Percentiles rank a stretch among this genome's conserved stretches.
phyloP scores from a whole-genome alignment of 2,113 vertebrate genomes.

The Apus apus region DNA sequence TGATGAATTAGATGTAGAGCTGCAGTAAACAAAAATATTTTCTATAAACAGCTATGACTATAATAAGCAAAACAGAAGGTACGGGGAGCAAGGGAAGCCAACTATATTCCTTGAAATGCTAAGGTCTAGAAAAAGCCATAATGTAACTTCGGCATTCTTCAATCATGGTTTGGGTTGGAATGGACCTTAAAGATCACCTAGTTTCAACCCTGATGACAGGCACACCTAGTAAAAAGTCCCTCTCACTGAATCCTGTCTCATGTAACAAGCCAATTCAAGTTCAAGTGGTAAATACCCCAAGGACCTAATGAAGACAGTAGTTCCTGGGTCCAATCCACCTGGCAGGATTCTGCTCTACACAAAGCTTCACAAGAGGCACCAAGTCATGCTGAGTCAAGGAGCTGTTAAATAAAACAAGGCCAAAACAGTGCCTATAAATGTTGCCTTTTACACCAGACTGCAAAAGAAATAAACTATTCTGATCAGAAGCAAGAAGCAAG shows the following conservation, averaged over 20 bases:
- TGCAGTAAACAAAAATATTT: background rate
- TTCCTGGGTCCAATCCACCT: background rate
- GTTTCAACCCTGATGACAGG: too few species aligned
- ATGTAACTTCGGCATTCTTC: background rate
- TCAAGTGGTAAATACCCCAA: background rate
- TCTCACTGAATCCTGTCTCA: background rate
- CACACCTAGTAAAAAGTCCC: too few species aligned
- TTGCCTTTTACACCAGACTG: background rate
- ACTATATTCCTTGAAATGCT: background rate
- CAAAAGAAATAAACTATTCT: background rate
- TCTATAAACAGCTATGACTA: background rate
- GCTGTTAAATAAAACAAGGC: background rate
- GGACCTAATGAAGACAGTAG: background rate
- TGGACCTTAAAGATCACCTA: too few species aligned
- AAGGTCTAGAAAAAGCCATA: background rate
- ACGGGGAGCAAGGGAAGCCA: background rate
- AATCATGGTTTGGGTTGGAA: background rate
- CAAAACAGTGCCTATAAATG: background rate
- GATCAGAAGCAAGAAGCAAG: background rate
- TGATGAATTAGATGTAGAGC: background rate
- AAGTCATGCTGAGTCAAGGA: background rate
- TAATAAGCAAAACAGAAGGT: background rate
- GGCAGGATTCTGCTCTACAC: background rate
- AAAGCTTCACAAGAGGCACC: background rate
- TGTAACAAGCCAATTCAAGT: background rate